A percentile compares a stretch with the other conserved stretches of the same genome.
Evolutionary conservation across 2,888 invertebrate genomes (phyloP).

Genomic region (Dryobota labecula): DNA sequence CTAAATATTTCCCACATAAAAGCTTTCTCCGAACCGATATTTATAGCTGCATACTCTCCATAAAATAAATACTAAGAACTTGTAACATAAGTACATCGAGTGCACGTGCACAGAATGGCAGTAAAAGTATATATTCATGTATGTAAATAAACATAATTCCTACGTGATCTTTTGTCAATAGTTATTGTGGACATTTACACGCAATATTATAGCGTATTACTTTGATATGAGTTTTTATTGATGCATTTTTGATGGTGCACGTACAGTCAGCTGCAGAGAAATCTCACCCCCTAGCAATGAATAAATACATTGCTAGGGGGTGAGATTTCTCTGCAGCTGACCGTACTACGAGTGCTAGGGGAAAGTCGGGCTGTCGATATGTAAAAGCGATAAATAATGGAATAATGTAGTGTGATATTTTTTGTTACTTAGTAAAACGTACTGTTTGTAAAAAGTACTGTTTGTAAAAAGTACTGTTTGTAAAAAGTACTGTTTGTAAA

Average conservation of each 20-base stretch:
- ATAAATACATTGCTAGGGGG: too few relatives aligned
- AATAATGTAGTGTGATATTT: not conserved
- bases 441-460: too few relatives aligned
- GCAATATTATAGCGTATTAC: conserved; percentile 13
- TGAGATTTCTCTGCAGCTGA: too few relatives aligned
- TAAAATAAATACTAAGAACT: conserved; percentile 41
- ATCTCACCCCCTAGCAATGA: too few relatives aligned
- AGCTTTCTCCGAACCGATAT: conserved; percentile 10
- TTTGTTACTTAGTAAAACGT: not conserved
- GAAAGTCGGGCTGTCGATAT: not conserved
- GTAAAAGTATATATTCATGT: conserved; percentile 38
- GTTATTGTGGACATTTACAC: conserved; percentile 37
- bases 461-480: too few relatives aligned
- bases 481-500: too few relatives aligned
- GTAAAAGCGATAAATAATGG: not conserved
- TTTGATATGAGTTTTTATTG: conserved; percentile 10
- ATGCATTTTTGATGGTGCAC: conserved; percentile 39
- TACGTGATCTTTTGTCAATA: conserved; percentile 36
- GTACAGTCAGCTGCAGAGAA: too few relatives aligned
- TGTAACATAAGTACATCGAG: conserved; percentile 20
- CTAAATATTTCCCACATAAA: conserved; percentile 5
- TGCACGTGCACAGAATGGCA: conserved; percentile 38
- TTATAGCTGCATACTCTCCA: conserved; percentile 14
- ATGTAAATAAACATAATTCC: conserved; percentile 41
- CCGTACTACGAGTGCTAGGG: too few relatives aligned